A percentile compares a stretch with the other conserved stretches of the same genome.
Conservation (phyloP, 2,888 invertebrate species). For the Eristalis arbustorum region DNA sequence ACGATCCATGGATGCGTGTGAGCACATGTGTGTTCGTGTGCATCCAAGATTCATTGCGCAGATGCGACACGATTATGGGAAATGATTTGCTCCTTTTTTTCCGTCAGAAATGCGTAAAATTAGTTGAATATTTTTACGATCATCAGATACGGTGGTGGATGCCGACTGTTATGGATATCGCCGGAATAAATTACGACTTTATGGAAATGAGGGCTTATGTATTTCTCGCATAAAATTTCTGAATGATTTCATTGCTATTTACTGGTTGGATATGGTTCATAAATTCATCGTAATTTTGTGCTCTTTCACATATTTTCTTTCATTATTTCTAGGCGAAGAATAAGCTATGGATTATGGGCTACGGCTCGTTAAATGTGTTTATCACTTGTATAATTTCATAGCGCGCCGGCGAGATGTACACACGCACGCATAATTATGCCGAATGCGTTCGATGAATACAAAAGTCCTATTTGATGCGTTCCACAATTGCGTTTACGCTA, state of each 20-base stretch:
- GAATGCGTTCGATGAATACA: not conserved
- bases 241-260: conserved; percentile 39
- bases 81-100: conserved; percentile 20
- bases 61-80: conserved; percentile 37
- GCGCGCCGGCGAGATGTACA: not conserved
- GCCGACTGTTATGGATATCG: conserved; percentile 43
- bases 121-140: conserved; percentile 43
- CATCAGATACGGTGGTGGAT: conserved; percentile 16
- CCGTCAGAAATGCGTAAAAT: conserved; percentile 34
- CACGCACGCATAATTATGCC: not conserved
- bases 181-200: conserved; percentile 41
- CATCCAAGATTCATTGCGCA: conserved; percentile 26
- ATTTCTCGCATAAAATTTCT: conserved; percentile 24
- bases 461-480: not conserved
- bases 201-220: conserved; percentile 35
- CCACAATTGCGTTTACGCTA: not conserved
- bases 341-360: conserved; percentile 23
- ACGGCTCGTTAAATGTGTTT: conserved; percentile 13
- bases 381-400: not conserved
- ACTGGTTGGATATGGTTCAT: conserved; percentile 30
- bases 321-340: conserved; percentile 6
- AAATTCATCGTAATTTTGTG: conserved; percentile 33
- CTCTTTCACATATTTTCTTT: conserved; percentile 1
- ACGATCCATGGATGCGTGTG: conserved; percentile 8
- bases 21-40: not conserved